Conservation (phyloP, 2,888 invertebrate genomes). For the Conistra vaccinii region DNA sequence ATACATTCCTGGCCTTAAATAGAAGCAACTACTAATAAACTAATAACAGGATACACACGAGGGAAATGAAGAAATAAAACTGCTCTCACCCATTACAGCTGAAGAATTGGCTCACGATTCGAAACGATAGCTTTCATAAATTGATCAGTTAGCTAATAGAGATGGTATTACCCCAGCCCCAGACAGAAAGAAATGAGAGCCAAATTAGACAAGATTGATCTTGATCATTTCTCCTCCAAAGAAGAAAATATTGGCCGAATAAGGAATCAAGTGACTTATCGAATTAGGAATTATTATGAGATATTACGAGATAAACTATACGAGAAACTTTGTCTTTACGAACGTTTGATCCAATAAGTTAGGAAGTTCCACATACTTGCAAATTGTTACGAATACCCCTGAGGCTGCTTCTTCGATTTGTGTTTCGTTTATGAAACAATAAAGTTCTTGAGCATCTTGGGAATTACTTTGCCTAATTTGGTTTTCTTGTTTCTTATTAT, state of each 20-base stretch:
- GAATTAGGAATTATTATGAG: conserved; percentile 70
- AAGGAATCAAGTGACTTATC: conserved; percentile 60
- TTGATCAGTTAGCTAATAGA: conserved; percentile 58
- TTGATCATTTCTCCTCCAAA: conserved; percentile 41
- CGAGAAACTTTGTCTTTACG: conserved; percentile 64
- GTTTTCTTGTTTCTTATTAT: conserved; percentile 54
- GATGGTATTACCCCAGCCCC: conserved; percentile 39
- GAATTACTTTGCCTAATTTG: conserved; percentile 56
- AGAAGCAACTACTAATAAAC: not conserved
- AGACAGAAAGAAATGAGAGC: conserved; percentile 46
- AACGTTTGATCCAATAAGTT: conserved; percentile 69
- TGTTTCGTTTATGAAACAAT: conserved; percentile 62
- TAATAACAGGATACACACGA: conserved; percentile 17
- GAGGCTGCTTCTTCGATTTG: conserved; percentile 59
- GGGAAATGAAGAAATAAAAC: conserved; percentile 49
- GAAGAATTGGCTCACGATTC: conserved; percentile 57
- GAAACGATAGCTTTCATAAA: conserved; percentile 60
- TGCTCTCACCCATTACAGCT: conserved; percentile 43
- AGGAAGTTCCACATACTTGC: conserved; percentile 61
- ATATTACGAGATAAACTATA: conserved; percentile 68
- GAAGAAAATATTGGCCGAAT: conserved; percentile 51
- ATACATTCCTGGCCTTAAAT: not conserved
- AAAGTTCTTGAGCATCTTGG: conserved; percentile 51
- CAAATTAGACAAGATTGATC: conserved; percentile 60
- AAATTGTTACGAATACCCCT: conserved; percentile 61